A percentile compares a stretch with the other conserved stretches of the same genome.
Evolutionary conservation across 2,888 invertebrate genomes (phyloP).

Genomic region (Trichogramma evanescens): DNA sequence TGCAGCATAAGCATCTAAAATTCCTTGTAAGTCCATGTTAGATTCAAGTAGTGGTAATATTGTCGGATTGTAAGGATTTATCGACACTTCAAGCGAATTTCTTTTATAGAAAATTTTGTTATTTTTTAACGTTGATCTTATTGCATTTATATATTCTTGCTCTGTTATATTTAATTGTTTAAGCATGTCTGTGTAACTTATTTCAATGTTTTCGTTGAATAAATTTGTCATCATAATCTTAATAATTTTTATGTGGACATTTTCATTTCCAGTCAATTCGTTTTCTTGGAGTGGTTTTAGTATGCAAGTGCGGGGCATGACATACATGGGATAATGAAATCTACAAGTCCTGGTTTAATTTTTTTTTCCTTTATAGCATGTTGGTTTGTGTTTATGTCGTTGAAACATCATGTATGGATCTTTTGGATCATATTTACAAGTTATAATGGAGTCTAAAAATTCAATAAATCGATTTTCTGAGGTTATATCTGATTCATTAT

Average conservation of each 20-base stretch:
- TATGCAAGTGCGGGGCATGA: conserved; percentile 9
- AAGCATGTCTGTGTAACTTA: conserved; percentile 8
- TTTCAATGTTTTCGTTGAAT: not conserved
- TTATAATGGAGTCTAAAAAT: conserved; percentile 15
- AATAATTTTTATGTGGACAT: conserved; percentile 1
- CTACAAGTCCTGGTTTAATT: conserved; percentile 1
- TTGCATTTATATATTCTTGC: conserved; percentile 7
- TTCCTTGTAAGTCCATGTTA: conserved; percentile 18
- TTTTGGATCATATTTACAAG: conserved; percentile 14
- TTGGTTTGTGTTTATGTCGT: conserved; percentile 14
- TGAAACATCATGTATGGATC: conserved; percentile 9
- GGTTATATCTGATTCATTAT: too few species aligned
- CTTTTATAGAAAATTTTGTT: conserved; percentile 12
- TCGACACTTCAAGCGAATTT: conserved; percentile 8
- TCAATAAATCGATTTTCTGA: conserved; percentile 5
- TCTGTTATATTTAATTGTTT: conserved; percentile 2
- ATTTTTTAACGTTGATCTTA: conserved; percentile 4
- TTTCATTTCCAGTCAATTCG: not conserved
- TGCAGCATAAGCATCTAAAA: conserved; percentile 13
- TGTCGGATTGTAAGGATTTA: conserved; percentile 12
- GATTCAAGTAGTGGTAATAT: conserved; percentile 12
- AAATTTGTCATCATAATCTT: conserved; percentile 9
- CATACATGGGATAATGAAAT: conserved; percentile 14
- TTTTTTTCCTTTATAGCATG: conserved; percentile 15
- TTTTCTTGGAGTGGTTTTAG: conserved; percentile 7